These are phyloP conservation scores for Thalassarche chlororhynchos DNA, from an alignment of 2,113 vertebrate genomes.

Conservation along the genomic window DNA sequence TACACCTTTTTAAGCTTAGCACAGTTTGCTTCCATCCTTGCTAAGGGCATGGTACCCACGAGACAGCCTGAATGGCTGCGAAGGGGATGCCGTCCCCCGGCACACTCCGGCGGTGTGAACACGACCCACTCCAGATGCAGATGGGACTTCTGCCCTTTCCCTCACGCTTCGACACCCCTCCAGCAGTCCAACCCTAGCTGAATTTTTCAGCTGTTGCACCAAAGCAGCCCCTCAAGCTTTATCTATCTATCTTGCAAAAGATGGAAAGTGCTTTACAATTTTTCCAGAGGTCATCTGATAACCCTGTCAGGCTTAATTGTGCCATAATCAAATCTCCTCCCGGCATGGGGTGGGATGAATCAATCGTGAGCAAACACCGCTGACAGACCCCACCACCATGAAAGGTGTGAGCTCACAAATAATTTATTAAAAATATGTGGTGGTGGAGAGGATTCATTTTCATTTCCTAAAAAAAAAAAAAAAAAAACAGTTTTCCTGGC, in stretches of 20 bases:
- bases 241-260: neutral
- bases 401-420: slow-evolving; percentile 12
- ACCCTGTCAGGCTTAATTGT: slow-evolving; percentile 63
- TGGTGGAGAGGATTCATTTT: slow-evolving; percentile 53
- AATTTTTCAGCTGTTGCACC: neutral
- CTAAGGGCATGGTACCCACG: fast-evolving
- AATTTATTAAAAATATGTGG: neutral
- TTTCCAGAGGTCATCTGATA: slow-evolving; percentile 36
- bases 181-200: neutral
- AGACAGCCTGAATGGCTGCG: too few species aligned
- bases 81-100: fast-evolving
- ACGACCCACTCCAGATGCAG: fast-evolving
- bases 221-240: neutral
- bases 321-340: neutral
- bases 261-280: slow-evolving; percentile 19
- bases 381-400: neutral
- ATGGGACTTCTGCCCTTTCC: neutral
- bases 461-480: slow-evolving; percentile 6
- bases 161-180: neutral
- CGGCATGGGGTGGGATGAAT: neutral
- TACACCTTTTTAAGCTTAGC: neutral
- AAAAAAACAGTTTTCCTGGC: neutral
- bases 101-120: fast-evolving
- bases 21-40: neutral
- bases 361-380: slow-evolving; percentile 1